These are phyloP conservation scores for Nemurella pictetii DNA, from an alignment of 2,888 invertebrate species.

Conservation along the genomic window DNA sequence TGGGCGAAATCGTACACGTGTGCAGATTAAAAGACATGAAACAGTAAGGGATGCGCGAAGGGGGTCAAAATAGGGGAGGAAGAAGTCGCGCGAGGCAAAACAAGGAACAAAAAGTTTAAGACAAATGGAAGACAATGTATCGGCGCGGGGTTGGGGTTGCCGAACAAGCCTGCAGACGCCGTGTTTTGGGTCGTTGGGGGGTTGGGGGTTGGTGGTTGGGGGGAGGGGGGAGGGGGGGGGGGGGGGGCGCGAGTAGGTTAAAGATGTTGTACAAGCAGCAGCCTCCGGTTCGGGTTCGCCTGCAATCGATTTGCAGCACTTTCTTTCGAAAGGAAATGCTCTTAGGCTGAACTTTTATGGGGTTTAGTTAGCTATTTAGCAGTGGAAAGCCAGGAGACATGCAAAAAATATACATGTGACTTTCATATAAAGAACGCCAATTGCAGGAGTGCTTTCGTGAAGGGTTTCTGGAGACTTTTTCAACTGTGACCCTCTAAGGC, in stretches of 20 bases:
- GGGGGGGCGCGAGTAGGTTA: too few species aligned
- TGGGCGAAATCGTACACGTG: neutral
- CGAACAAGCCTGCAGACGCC: neutral
- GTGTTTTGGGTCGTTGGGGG: neutral
- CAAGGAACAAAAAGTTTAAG: conserved; percentile 13
- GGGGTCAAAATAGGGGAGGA: conserved; percentile 6
- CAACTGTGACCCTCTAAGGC: too few species aligned
- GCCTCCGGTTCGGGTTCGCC: too few species aligned
- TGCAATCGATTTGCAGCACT: neutral
- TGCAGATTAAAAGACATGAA: conserved; percentile 10
- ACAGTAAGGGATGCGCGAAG: neutral
- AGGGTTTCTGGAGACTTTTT: too few species aligned
- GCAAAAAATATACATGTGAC: too few species aligned
- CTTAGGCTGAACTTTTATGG: too few species aligned
- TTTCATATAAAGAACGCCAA: too few species aligned
- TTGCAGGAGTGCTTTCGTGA: too few species aligned
- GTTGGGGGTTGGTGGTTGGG: neutral
- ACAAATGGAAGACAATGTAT: conserved; percentile 15
- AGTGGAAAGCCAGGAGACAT: too few species aligned
- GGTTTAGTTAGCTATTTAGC: too few species aligned
- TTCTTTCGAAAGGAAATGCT: too few species aligned
- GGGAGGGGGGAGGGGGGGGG: neutral
- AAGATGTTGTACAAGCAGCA: too few species aligned
- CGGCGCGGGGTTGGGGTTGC: neutral
- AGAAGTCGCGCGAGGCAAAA: neutral